phyloP scores from a whole-genome alignment of 2,888 invertebrate genomes.

The Callimorpha dominula region DNA sequence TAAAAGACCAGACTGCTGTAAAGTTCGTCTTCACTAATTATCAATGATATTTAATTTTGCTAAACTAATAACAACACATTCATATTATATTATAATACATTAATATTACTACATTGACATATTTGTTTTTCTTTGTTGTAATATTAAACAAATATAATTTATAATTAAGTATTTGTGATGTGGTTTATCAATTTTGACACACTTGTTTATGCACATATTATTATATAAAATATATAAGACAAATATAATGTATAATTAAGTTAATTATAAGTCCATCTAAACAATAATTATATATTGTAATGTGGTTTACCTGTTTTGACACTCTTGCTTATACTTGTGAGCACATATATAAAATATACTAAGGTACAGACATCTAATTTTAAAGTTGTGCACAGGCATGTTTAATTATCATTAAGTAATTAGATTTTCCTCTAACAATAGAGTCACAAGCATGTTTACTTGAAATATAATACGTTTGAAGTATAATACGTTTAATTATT shows the following conservation, averaged over 20 bases:
- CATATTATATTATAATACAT: neutral
- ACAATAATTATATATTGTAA: neutral
- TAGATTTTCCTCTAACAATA: slow-evolving; percentile 2
- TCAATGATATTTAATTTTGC: too few species aligned
- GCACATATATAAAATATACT: neutral
- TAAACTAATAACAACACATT: too few species aligned
- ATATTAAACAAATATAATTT: neutral
- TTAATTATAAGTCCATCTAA: neutral
- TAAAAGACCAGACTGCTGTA: too few species aligned
- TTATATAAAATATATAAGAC: neutral
- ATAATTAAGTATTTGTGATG: neutral
- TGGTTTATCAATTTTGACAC: slow-evolving; percentile 1
- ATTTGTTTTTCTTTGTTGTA: neutral
- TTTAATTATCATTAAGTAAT: neutral
- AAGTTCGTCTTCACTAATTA: too few species aligned
- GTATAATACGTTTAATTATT: neutral
- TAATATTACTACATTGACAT: neutral
- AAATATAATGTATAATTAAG: neutral
- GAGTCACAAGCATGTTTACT: neutral
- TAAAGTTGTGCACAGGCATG: neutral
- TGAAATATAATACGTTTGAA: neutral
- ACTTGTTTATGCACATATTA: neutral
- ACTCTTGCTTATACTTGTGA: neutral
- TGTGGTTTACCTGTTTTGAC: neutral
- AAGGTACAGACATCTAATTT: neutral